Evolutionary conservation across 2,888 invertebrate genomes (phyloP).

Genomic region (Pyrrhosoma nymphula): DNA sequence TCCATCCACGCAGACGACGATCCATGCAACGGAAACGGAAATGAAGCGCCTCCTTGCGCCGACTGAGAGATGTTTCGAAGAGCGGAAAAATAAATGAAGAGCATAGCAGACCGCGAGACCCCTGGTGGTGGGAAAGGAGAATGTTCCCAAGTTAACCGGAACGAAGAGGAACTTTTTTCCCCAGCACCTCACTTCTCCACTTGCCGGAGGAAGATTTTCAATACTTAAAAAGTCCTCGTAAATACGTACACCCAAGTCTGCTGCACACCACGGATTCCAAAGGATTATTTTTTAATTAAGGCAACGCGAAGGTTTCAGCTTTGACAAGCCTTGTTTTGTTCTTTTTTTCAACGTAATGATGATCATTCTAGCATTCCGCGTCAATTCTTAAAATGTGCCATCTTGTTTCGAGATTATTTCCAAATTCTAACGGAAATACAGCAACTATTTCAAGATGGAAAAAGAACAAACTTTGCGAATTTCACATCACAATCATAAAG

Average conservation of each 20-base stretch:
- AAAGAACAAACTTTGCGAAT: too few species aligned
- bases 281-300: not conserved
- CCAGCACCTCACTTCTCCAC: not conserved
- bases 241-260: not conserved
- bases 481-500: too few species aligned
- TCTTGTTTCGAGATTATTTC: not conserved
- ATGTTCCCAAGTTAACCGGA: not conserved
- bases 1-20: not conserved
- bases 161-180: not conserved
- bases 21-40: not conserved
- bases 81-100: not conserved
- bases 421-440: too few species aligned
- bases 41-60: not conserved
- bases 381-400: not conserved
- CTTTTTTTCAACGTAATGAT: not conserved
- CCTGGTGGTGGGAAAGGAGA: not conserved
- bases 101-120: not conserved
- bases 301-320: not conserved
- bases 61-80: not conserved
- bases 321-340: not conserved
- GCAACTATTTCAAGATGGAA: too few species aligned
- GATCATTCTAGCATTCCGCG: not conserved
- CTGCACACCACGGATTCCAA: not conserved
- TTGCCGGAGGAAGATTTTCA: not conserved
- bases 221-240: not conserved